These are phyloP conservation scores for Pristionchus pacificus DNA, from an alignment of 1,140 invertebrate species.

Conservation along the genomic window DNA sequence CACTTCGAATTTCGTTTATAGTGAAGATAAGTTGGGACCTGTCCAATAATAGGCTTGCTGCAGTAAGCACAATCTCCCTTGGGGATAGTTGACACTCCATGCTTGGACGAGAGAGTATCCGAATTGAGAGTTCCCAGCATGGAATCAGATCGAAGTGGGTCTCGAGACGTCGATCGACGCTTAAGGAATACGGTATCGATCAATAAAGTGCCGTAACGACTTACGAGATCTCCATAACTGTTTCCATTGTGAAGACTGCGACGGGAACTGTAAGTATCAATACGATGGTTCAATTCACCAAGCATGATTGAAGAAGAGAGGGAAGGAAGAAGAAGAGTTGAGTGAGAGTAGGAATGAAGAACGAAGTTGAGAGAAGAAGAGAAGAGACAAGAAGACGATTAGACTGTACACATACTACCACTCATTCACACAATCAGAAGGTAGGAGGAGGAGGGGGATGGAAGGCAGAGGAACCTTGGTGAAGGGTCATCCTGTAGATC, in stretches of 20 bases:
- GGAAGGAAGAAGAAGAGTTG: not conserved
- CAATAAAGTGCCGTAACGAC: not conserved
- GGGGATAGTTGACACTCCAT: constrained; percentile 92
- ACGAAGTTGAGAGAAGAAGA: not conserved
- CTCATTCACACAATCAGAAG: not conserved
- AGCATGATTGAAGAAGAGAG: constrained; percentile 13
- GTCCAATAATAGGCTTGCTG: constrained; percentile 94
- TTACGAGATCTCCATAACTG: not conserved
- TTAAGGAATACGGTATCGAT: constrained; percentile 28
- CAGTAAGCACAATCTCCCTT: constrained; percentile 96
- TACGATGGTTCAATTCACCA: not conserved
- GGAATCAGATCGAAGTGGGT: constrained; percentile 73
- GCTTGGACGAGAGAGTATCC: constrained; percentile 61
- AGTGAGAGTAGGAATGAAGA: not conserved
- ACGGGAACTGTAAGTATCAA: not conserved
- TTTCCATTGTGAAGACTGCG: not conserved
- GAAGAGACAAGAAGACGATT: constrained; percentile 5
- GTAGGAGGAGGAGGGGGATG: not conserved
- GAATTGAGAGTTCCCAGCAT: constrained; percentile 83
- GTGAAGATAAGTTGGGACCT: constrained; percentile 65
- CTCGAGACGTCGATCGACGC: constrained; percentile 51
- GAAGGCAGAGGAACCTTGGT: not conserved
- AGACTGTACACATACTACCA: not conserved
- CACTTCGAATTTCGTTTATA: no score
- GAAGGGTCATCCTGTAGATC: constrained; percentile 14